Conservation (phyloP, 2,888 invertebrate species). For the Drosophila putrida region DNA sequence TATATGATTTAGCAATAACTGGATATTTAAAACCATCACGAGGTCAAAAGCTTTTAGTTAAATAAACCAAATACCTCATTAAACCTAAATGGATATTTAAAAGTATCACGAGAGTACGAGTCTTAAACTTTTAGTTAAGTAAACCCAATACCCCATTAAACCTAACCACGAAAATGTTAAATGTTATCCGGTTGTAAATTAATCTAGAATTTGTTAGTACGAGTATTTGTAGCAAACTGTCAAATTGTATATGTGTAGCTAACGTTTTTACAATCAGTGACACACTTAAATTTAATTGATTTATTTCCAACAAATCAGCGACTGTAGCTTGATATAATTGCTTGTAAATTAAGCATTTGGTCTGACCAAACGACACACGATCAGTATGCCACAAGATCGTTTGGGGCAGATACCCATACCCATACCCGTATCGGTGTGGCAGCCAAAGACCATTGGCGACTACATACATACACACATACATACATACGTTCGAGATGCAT, state of each 20-base stretch:
- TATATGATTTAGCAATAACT: not conserved
- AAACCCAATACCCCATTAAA: conserved; percentile 5
- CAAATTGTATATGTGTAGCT: conserved; percentile 16
- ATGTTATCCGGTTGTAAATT: conserved; percentile 40
- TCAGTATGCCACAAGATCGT: conserved; percentile 41
- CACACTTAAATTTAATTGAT: conserved; percentile 79
- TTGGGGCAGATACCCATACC: conserved; percentile 7
- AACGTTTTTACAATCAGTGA: conserved; percentile 66
- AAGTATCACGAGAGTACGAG: not conserved
- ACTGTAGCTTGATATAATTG: conserved; percentile 79
- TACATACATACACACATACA: not conserved
- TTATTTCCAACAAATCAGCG: conserved; percentile 77
- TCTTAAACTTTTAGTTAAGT: not conserved
- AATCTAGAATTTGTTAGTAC: conserved; percentile 37
- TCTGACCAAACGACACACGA: conserved; percentile 37
- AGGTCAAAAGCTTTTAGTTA: not conserved
- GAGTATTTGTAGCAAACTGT: conserved; percentile 5
- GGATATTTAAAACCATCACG: not conserved
- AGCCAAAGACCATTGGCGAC: conserved; percentile 6
- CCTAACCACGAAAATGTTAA: conserved; percentile 19
- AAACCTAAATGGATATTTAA: conserved; percentile 10
- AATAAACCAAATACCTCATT: not conserved
- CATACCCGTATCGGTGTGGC: conserved; percentile 12
- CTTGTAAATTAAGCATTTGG: conserved; percentile 75
- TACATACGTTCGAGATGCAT: not conserved